Evolutionary conservation across 1,140 invertebrate genomes (phyloP), one percentile per base, ranked within the genome.

Genomic region (Drosophila aff.): DNA sequence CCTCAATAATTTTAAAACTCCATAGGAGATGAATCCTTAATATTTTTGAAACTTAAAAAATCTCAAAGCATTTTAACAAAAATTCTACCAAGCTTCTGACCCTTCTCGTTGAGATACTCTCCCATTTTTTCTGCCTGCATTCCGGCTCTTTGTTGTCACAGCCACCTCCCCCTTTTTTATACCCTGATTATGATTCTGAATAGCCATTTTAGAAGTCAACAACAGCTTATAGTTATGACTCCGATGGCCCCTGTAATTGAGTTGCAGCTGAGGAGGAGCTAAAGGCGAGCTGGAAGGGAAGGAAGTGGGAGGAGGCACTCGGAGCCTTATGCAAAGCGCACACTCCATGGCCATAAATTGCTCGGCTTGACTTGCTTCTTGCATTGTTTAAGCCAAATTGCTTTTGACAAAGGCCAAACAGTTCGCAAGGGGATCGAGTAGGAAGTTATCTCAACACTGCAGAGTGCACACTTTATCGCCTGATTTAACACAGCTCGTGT

Each of bases 341-440:
- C 53, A 40, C 55, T 38, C 53, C 58, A 52, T 66, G 50, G 49
- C 64, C 65, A 76, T 84, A 83, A 76, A 84, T 76, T 84, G 81
- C 65, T 65, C 26, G 53, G 68, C 46, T 79, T 71, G 76, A 67
- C 57, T 75, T 69, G 81, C 55, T 73, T 73, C 68, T 73, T 81
- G 82, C 77, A 77, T 77, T 85, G 82, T 81, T 85, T 85, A 84
- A 74, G 78, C 81, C 81, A 84, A 84, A 85, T 84, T 84, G 82
- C 82, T 85, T 84, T 85, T 81, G 78, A 69, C 52, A 52, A 59
- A 9, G 50, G n/a, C 41, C 73, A 41, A 50, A 71, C 60, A 52
- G 60, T 61, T 43, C 43, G 2, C 53, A 61, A 23, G 40, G 53
- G 72, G 58, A 63, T 58, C 50, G 28, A 81, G 50, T 18, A 28